Base-by-base conservation (phyloP, 2,888 invertebrate genomes). In the Clistopyga incitator region DNA sequence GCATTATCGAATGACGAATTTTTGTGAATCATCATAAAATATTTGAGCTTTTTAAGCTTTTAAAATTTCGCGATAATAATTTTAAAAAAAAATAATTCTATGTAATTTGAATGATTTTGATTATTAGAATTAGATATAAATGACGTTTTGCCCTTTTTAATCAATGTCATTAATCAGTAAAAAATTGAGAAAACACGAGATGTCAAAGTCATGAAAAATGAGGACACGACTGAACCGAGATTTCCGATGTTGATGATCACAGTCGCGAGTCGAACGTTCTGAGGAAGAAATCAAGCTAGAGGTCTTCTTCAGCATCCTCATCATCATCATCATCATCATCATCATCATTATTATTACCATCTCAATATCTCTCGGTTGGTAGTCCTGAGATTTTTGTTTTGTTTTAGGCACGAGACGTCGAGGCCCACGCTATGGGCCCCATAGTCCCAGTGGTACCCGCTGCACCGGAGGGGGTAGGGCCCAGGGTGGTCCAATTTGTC, bases 401-500 rank as follows among this genome's bases (percentile, higher is more conserved):
- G 50, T 80, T 81, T 75, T 47, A 25, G 77, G 45, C 80, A 67
- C 65, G 38, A 81, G 70, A 80, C 61, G 61, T 4, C 52, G 77
- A 80, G 47, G 23, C 4, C 6, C 47, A 38, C 10, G 10, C 38
- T 38, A 38, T 38, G 18, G 50, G 56, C 20, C 61, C 61, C 18
- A 15, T n/a, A 34, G 80, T 70, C n/a, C n/a, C 77, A 80, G 68
- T 77, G 50, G 77, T 74, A 68, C 80, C 67, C 80, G 78, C 74
- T 81, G 76, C 85, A 82, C 83, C 80, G 71, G 81, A 81, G 85
- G 85, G 85, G 88, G 87, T 81, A 85, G 80, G 82, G 89, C 90
- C 89, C 90, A 90, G 89, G 93, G 93, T 93, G 93, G 92, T 93
- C 92, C 93, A 92, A 93, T 93, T 93, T 93, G 93, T 93, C 93